Evolutionary conservation across 2,797 vertebrate species (phyloP).

Genomic region (Microctenopoma stevenorrisi): DNA sequence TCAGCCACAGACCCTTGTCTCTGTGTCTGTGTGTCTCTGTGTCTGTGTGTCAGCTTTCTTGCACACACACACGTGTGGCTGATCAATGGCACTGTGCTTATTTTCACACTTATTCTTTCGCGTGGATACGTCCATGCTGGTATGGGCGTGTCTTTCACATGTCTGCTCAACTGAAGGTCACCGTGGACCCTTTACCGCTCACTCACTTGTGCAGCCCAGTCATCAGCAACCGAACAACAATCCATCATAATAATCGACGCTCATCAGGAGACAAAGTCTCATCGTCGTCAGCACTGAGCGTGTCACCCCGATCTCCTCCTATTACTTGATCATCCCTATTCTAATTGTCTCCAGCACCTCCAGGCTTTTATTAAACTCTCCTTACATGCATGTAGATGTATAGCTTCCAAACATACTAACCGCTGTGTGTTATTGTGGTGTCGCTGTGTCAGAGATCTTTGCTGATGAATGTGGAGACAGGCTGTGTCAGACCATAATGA

Average conservation of each 20-base stretch:
- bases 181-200: slow-evolving; percentile 43
- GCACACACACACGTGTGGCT: not conserved
- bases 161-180: slow-evolving; percentile 26
- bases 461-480: slow-evolving; percentile 48
- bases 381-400: slow-evolving; percentile 33
- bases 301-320: not conserved
- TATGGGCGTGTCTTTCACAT: slow-evolving; percentile 29
- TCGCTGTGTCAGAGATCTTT: slow-evolving; percentile 15
- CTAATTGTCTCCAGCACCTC: slow-evolving; percentile 72
- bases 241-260: slow-evolving; percentile 66
- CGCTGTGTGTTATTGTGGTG: slow-evolving; percentile 20
- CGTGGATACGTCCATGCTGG: slow-evolving; percentile 24
- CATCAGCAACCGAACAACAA: slow-evolving; percentile 53
- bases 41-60: slow-evolving; percentile 45
- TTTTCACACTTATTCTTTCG: not conserved
- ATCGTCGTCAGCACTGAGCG: slow-evolving; percentile 55
- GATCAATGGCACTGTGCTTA: slow-evolving; percentile 12
- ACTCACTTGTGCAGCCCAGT: slow-evolving; percentile 33
- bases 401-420: slow-evolving; percentile 8
- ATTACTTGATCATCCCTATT: slow-evolving; percentile 23
- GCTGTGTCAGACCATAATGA: slow-evolving; percentile 50
- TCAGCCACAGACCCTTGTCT: slow-evolving; percentile 76
- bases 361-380: slow-evolving; percentile 60
- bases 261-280: slow-evolving; percentile 67
- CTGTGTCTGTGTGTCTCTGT: slow-evolving; percentile 70